Base-by-base conservation (phyloP, 2,888 invertebrate species). In the Monoplex corrugatus region DNA sequence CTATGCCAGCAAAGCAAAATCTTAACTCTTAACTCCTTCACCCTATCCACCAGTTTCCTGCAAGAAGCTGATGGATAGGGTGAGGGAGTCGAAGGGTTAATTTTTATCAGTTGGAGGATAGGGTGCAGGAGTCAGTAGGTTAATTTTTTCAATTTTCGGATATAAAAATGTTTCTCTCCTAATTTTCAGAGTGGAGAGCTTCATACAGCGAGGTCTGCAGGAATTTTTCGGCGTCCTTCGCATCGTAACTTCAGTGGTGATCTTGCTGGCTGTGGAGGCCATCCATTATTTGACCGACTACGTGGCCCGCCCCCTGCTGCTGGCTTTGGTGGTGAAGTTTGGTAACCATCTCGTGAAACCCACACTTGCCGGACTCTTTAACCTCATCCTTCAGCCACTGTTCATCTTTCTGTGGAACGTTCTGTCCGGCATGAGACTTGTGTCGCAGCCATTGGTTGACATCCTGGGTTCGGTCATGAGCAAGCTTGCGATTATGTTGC, bases 381-480 rank as follows among this genome's bases (percentile, higher is more conserved):
- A 78, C 83, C 38, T 89, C n/a, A 35, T 87, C n/a, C 23, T 89
- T 72, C 89, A 89, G 83, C 89, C 89, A 0, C 6, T 87, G 19
- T 28, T 87, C 57, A 75, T 89, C 44, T 89, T 89, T 38, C 23
- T 75, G 32, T 85, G 89, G 89, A 89, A 89, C 38, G 50, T 86
- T 5, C 38, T 87, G 86, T 86, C 86, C 5, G 89, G 80, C 13
- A 13, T 87, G 3, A 35, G 87, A 35, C 82, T 82, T n/a, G 63
- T 82, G 10, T 45, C 32, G 23, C 82, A 82, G 68, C 89, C 89
- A 5, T 6, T 86, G 82, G 63, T 82, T 35, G 89, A 89, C 32
- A 44, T 89, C 63, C n/a, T 87, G 0, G 82, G 72, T 6, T 44
- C 50, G 8, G n/a, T 88, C n/a, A 75, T 45, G 72, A 35, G 57